Evolutionary conservation across 2,797 vertebrate species (phyloP), one percentile per base, ranked within the genome.

Genomic region (Discoglossus pictus): DNA sequence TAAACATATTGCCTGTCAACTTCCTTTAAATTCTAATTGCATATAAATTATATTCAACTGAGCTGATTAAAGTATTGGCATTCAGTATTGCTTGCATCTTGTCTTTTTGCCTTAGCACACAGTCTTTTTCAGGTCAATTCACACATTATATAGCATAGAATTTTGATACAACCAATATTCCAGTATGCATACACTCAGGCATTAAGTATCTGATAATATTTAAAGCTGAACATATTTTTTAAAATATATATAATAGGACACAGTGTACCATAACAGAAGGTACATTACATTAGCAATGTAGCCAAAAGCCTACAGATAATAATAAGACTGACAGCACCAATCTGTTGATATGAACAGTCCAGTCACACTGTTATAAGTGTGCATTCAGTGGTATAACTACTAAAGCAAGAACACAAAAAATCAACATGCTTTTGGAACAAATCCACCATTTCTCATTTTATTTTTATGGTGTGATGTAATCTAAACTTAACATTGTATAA

Each of bases 401-500:
- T 18, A 60, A 43, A 44, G 8, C 11, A 25, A 51, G n/a, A n/a
- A n/a, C n/a, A n/a, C n/a, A n/a, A 60, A 44, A 61, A 44, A 44
- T 61, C 39, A 59, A 60, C 46, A 61, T 24, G 52, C 54, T 60
- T 67, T 67, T 31, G 1, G 5, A 68, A 61, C 17, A 21, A 44
- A 68, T 25, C 40, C 35, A 60, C 46, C 27, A 60, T 60, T 60
- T 51, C 60, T 60, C 38, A 60, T 52, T 68, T 59, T 48, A 17
- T 60, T 60, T 65, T 52, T 59, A 68, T 44, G 38, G 55, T 36
- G 47, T 46, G 20, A 46, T 68, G 47, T 61, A 48, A 46, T 53
- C 27, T 61, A 61, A 68, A 61, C 48, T 46, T 61, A 61, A 68
- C 65, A 61, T 54, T 68, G 47, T 61, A 68, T 61, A 61, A 68